A percentile compares a stretch with the other conserved stretches of the same genome.
These are phyloP conservation scores for Odocoileus virginianus DNA, from an alignment of 2,113 vertebrate genomes.

Conservation along the genomic window DNA sequence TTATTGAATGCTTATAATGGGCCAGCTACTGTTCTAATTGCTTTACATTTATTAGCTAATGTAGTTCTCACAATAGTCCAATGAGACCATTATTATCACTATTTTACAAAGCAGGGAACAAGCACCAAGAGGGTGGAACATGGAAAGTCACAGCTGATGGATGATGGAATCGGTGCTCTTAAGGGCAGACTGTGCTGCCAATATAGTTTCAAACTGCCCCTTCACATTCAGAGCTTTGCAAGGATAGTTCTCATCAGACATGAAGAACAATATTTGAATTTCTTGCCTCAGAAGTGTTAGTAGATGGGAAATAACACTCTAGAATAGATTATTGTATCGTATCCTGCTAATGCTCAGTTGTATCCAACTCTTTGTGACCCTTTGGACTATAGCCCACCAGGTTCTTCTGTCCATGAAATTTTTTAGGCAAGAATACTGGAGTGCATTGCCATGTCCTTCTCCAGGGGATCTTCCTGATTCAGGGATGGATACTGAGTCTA, in stretches of 20 bases:
- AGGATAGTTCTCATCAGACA: neutral
- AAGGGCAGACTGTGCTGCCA: neutral
- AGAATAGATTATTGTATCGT: neutral
- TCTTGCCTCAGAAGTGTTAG: neutral
- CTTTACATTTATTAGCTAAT: slow-evolving; percentile 57
- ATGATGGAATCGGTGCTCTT: fast-evolving
- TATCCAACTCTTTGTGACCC: neutral
- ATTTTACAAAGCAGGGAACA: slow-evolving; percentile 4
- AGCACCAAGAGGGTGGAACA: neutral
- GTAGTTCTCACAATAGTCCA: slow-evolving; percentile 27
- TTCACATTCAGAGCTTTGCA: neutral
- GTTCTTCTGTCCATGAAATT: neutral
- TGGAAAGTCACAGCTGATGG: neutral
- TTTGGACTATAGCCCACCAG: neutral
- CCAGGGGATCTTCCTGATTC: neutral
- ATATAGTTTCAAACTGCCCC: neutral
- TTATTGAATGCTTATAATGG: slow-evolving; percentile 60
- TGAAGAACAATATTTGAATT: neutral
- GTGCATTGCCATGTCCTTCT: neutral
- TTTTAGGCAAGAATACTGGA: neutral
- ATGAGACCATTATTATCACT: neutral
- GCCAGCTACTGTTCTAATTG: slow-evolving; percentile 55
- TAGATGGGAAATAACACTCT: neutral
- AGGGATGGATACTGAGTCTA: neutral
- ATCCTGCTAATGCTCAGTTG: neutral